Evolutionary conservation across 2,113 vertebrate species (phyloP).

Genomic region (Cervus canadensis): DNA sequence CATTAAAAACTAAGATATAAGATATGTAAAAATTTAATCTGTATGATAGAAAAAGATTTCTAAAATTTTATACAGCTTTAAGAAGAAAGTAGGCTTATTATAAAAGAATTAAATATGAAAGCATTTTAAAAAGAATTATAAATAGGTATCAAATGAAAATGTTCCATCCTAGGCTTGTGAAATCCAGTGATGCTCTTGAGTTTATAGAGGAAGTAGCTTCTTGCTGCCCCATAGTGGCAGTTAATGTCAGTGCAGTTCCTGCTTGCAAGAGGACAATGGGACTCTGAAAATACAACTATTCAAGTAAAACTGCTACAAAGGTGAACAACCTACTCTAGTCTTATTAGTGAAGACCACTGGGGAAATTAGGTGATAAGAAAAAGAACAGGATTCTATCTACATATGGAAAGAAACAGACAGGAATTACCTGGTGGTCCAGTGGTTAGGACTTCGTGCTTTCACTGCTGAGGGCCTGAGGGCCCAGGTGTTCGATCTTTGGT

Average conservation of each 20-base stretch:
- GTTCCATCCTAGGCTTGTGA: not conserved
- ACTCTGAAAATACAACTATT: not conserved
- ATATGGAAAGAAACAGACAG: not conserved
- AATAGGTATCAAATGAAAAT: not conserved
- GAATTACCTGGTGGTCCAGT: not conserved
- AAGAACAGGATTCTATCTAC: not conserved
- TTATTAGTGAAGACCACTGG: not conserved
- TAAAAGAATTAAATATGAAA: not conserved
- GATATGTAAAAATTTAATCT: not conserved
- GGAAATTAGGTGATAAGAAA: not conserved
- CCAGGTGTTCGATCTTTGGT: not conserved
- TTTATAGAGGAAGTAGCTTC: not conserved
- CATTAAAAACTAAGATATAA: not conserved
- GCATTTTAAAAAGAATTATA: not conserved
- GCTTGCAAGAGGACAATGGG: not conserved
- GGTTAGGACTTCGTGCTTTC: not conserved
- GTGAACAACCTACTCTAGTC: not conserved
- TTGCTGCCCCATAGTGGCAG: slow-evolving; percentile 51
- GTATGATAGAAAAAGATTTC: not conserved
- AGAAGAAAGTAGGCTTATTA: not conserved
- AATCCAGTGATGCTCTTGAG: not conserved
- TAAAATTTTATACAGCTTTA: not conserved
- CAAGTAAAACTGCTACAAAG: not conserved
- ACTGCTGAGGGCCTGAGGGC: not conserved
- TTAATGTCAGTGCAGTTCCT: not conserved